Evolutionary conservation across 53 echinoderm and acorn worm genomes (phyloP).

Genomic region (Actinopyga echinites): DNA sequence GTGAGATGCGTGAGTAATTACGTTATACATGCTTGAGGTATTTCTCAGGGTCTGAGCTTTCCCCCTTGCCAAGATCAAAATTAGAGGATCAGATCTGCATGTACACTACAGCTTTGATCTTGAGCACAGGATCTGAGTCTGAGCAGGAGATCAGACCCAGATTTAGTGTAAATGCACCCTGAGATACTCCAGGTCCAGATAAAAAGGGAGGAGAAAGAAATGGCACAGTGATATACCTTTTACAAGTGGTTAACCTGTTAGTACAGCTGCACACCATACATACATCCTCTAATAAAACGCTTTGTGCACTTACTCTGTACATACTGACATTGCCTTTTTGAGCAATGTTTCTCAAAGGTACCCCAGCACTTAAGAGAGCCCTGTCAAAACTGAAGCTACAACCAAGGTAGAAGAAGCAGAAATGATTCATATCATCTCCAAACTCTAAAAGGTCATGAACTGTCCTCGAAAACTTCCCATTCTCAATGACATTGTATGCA

Average conservation of each 20-base stretch:
- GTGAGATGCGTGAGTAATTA: too few relatives aligned
- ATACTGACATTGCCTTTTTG: slow-evolving; percentile 39
- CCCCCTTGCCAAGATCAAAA: too few relatives aligned
- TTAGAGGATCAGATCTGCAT: too few relatives aligned
- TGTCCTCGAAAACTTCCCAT: slow-evolving; percentile 56
- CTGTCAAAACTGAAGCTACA: slow-evolving; percentile 92
- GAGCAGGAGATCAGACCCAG: too few relatives aligned
- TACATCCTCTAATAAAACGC: too few relatives aligned
- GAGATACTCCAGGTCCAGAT: not conserved
- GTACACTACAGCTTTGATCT: too few relatives aligned
- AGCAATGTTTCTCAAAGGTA: slow-evolving; percentile 77
- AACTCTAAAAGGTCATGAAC: slow-evolving; percentile 66
- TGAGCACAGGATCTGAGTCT: too few relatives aligned
- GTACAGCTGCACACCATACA: not conserved
- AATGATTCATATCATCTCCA: slow-evolving; percentile 65
- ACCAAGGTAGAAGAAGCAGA: slow-evolving; percentile 79
- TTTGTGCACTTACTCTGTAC: slow-evolving; percentile 10
- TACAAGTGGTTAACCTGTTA: not conserved
- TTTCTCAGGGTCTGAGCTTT: not conserved
- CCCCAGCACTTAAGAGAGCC: slow-evolving; percentile 61
- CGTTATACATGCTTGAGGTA: too few relatives aligned
- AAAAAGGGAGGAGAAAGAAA: not conserved
- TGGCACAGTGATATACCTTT: not conserved
- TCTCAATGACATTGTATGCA: slow-evolving; percentile 72
- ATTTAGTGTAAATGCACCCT: too few relatives aligned